phyloP scores from a whole-genome alignment of 1,140 invertebrate species.

The Oedothorax gibbosus region DNA sequence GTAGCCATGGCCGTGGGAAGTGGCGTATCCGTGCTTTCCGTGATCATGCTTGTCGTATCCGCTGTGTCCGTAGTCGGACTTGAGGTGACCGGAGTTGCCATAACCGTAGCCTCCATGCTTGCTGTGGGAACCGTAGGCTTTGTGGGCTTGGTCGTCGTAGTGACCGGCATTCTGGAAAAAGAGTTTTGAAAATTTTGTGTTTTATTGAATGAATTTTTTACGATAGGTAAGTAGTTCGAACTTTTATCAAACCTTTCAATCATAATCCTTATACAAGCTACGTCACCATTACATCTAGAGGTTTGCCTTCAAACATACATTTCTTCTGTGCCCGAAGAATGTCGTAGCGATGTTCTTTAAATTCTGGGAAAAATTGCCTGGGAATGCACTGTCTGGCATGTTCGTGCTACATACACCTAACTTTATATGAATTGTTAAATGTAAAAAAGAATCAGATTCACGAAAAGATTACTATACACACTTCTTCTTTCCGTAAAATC shows the following conservation, averaged over 20 bases:
- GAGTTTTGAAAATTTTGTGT: neutral
- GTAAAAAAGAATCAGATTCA: too few relatives aligned
- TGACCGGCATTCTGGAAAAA: constrained; percentile 43
- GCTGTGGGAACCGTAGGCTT: constrained; percentile 23
- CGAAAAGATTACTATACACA: too few relatives aligned
- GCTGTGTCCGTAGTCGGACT: constrained; percentile 48
- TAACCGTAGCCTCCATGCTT: constrained; percentile 46
- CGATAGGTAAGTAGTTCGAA: neutral
- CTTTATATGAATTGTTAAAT: too few relatives aligned
- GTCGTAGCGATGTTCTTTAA: too few relatives aligned
- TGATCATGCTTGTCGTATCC: constrained; percentile 37
- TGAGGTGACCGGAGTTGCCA: constrained; percentile 40
- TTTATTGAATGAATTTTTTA: neutral
- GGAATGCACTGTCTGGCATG: too few relatives aligned
- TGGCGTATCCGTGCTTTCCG: constrained; percentile 32
- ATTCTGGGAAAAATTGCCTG: too few relatives aligned
- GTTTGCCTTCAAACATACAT: neutral
- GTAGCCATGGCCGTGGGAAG: constrained; percentile 11
- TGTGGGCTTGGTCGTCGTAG: constrained; percentile 51
- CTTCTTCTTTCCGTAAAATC: too few relatives aligned
- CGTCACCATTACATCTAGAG: neutral
- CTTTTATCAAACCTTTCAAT: neutral
- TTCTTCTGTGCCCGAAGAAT: neutral
- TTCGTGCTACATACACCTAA: too few relatives aligned
- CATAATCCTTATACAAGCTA: too few relatives aligned